A percentile compares a stretch with the other conserved stretches of the same genome.
Evolutionary conservation across 2,888 invertebrate species (phyloP).

Genomic region (Sericinus montela): DNA sequence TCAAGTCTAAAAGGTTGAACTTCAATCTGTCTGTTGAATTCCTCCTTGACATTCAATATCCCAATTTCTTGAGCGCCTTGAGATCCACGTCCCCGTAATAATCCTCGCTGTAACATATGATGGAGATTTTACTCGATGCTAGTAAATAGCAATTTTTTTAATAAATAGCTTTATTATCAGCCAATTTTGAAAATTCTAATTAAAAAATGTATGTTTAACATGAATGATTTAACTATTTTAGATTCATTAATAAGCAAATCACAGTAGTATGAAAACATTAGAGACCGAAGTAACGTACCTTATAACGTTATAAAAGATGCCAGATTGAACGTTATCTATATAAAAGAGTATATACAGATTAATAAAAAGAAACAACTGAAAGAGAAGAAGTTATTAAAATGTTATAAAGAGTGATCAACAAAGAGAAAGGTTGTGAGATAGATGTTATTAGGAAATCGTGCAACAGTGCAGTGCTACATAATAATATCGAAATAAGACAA

Average conservation of each 20-base stretch:
- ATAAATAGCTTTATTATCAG: too few relatives aligned
- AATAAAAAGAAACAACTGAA: slow-evolving; percentile 36
- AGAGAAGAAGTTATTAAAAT: slow-evolving; percentile 49
- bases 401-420: slow-evolving; percentile 59
- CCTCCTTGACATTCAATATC: slow-evolving; percentile 81
- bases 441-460: slow-evolving; percentile 53
- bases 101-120: slow-evolving; percentile 85
- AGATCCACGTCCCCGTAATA: slow-evolving; percentile 95
- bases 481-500: slow-evolving; percentile 43
- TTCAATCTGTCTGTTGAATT: slow-evolving; percentile 72
- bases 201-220: too few relatives aligned
- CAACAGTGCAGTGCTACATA: slow-evolving; percentile 50
- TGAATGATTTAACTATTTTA: too few relatives aligned
- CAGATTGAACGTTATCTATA: slow-evolving; percentile 36
- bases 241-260: too few relatives aligned
- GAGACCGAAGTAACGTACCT: slow-evolving; percentile 32
- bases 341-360: slow-evolving; percentile 31
- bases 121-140: background rate
- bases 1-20: slow-evolving; percentile 60
- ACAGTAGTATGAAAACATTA: too few relatives aligned
- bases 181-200: too few relatives aligned
- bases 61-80: slow-evolving; percentile 91
- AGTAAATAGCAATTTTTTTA: too few relatives aligned
- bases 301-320: slow-evolving; percentile 25
- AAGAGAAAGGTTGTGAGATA: slow-evolving; percentile 46